Conservation (phyloP, 2,888 invertebrate genomes). For the Coecobrya sp. region DNA sequence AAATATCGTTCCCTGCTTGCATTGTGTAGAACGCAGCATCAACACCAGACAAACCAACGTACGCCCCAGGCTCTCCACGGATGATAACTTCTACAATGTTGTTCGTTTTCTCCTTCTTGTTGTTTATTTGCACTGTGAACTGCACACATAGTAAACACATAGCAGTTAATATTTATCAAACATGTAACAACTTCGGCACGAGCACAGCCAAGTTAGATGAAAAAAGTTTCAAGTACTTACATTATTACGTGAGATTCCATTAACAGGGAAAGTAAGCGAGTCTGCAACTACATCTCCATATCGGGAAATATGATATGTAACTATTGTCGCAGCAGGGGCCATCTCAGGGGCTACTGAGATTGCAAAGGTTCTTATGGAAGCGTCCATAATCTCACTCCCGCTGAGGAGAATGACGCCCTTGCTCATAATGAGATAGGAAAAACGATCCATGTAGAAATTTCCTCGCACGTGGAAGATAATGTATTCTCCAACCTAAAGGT, state of each 20-base stretch:
- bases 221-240: slow-evolving; percentile 73
- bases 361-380: slow-evolving; percentile 93
- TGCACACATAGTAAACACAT: slow-evolving; percentile 87
- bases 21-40: slow-evolving; percentile 96
- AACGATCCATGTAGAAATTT: slow-evolving; percentile 95
- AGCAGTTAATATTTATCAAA: slow-evolving; percentile 34
- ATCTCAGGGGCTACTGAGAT: slow-evolving; percentile 95
- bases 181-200: slow-evolving; percentile 14
- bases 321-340: slow-evolving; percentile 96
- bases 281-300: slow-evolving; percentile 96
- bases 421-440: slow-evolving; percentile 97
- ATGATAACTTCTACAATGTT: slow-evolving; percentile 97
- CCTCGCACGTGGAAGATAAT: slow-evolving; percentile 97
- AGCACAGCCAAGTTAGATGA: slow-evolving; percentile 46
- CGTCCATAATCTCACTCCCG: slow-evolving; percentile 95
- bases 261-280: slow-evolving; percentile 98
- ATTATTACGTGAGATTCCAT: slow-evolving; percentile 97
- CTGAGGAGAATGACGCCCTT: slow-evolving; percentile 96
- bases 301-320: slow-evolving; percentile 94
- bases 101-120: slow-evolving; percentile 97
- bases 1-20: slow-evolving; percentile 97
- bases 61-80: slow-evolving; percentile 96
- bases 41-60: slow-evolving; percentile 96
- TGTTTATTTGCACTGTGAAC: slow-evolving; percentile 96
- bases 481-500: slow-evolving; percentile 94